Evolutionary conservation across 2,888 invertebrate genomes (phyloP), one percentile per base, ranked within the genome.

Genomic region (Globia sparganii): DNA sequence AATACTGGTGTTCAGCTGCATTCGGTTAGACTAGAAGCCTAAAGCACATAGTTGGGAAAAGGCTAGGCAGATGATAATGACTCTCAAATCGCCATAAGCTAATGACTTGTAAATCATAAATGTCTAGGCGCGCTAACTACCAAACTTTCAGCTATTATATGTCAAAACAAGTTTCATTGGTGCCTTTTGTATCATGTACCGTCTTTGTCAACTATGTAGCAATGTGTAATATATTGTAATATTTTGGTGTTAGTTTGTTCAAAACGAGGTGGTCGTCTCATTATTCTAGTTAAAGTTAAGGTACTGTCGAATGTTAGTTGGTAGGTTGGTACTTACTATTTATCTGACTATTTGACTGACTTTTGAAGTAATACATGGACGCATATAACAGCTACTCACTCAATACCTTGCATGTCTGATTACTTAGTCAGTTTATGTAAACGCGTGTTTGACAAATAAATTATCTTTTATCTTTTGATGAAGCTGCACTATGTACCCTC

Each of bases 121-220:
- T 86, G 88, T 91, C 91, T 94, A 93, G 93, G 92, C 92, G 87
- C 87, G 91, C 93, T 94, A 94, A 95, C 94, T 94, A 92, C 93
- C 92, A 84, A 95, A 95, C 91, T 95, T 94, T 90, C 62, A 82
- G 92, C 94, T 93, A 93, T 94, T 94, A 94, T 93, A 94, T 92
- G 88, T 91, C 94, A 93, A 93, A 94, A 93, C 93, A 94, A 93
- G 92, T 93, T 92, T 90, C 93, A 93, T 92, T 90, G 91, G 82
- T 90, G 90, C 91, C 90, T 91, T 91, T 91, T 89, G 90, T 90
- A 91, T 91, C 90, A 88, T 88, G 85, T 91, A 88, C 89, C 78
- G 78, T 87, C 85, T 87, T 87, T 87, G 87, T 81, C 76, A 82
- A 85, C 85, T 65, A 64, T 73, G 76, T 78, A 70, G 61, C 77